These are phyloP conservation scores for Brachyhypopomus occidentalis DNA, from an alignment of 2,113 vertebrate genomes.

Conservation along the genomic window DNA sequence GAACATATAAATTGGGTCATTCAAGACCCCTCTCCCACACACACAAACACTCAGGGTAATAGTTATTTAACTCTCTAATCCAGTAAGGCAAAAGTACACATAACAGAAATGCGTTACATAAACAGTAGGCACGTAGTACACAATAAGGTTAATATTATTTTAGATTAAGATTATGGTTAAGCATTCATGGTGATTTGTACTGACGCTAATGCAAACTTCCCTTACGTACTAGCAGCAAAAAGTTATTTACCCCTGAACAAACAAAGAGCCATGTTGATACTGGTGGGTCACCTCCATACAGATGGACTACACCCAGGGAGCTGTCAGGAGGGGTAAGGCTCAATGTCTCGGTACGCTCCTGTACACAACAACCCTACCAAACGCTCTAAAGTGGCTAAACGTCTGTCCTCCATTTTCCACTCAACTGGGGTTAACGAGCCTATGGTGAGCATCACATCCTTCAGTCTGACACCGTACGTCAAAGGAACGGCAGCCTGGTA, in stretches of 20 bases:
- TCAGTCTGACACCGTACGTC: background rate
- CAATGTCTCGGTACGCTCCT: background rate
- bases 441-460: background rate
- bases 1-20: too few relatives aligned
- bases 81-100: background rate
- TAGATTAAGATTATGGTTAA: too few relatives aligned
- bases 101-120: too few relatives aligned
- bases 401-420: background rate
- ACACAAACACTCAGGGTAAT: too few relatives aligned
- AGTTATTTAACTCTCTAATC: background rate
- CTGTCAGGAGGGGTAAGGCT: background rate
- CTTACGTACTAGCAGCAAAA: background rate
- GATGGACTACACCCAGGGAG: too few relatives aligned
- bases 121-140: too few relatives aligned
- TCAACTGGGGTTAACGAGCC: background rate
- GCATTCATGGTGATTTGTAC: too few relatives aligned
- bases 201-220: too few relatives aligned
- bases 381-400: background rate
- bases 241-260: background rate
- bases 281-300: background rate
- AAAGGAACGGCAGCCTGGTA: background rate
- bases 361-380: background rate
- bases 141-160: too few relatives aligned
- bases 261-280: background rate
- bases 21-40: too few relatives aligned